These are phyloP conservation scores for Microctonus brassicae DNA, from an alignment of 2,888 invertebrate genomes.

Conservation along the genomic window DNA sequence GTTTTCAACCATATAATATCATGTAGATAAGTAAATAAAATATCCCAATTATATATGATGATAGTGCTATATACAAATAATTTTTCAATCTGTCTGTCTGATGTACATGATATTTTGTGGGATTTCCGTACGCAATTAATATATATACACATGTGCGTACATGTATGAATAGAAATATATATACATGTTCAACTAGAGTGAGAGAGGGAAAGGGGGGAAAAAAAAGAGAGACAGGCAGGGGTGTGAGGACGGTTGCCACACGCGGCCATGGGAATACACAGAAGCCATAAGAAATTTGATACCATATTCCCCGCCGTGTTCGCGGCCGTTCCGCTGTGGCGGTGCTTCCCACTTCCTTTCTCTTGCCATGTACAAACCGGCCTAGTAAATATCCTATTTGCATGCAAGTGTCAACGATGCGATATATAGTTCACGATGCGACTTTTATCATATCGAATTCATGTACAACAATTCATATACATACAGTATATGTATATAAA, in stretches of 20 bases:
- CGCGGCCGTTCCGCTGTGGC: slow-evolving; percentile 53
- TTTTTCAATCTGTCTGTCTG: background rate
- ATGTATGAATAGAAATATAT: background rate
- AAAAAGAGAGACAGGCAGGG: background rate
- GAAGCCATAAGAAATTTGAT: slow-evolving; percentile 70
- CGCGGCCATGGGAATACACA: slow-evolving; percentile 65
- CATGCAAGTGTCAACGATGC: slow-evolving; percentile 39
- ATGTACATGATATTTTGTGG: slow-evolving; percentile 53
- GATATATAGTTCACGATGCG: slow-evolving; percentile 34
- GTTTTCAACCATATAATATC: no score
- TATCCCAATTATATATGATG: background rate
- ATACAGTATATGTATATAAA: no score
- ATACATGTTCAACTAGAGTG: slow-evolving; percentile 10
- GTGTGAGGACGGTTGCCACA: slow-evolving; percentile 35
- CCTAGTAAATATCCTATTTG: slow-evolving; percentile 14
- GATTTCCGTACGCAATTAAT: slow-evolving; percentile 67
- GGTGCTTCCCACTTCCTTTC: slow-evolving; percentile 70
- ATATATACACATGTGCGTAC: slow-evolving; percentile 48
- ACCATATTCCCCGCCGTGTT: slow-evolving; percentile 58
- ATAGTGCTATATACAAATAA: background rate
- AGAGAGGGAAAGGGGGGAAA: no score
- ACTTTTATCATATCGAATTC: slow-evolving; percentile 21
- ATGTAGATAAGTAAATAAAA: background rate
- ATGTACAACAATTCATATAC: background rate
- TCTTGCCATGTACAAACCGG: slow-evolving; percentile 33